Conservation (phyloP, 2,113 vertebrate genomes). For the Progne subis region DNA sequence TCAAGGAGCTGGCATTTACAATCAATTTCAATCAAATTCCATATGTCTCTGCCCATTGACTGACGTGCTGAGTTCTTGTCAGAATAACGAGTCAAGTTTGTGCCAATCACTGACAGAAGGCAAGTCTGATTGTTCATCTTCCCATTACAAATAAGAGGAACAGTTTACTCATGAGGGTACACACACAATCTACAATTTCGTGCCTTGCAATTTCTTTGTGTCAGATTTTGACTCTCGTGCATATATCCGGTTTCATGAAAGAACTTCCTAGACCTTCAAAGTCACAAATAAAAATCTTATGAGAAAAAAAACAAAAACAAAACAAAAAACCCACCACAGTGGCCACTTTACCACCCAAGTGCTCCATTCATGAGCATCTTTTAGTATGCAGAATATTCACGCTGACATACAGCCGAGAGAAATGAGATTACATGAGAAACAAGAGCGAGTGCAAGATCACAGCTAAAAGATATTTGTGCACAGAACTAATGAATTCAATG, state of each 20-base stretch:
- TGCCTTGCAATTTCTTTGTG: not conserved
- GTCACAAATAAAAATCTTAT: not conserved
- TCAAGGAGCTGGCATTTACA: constrained; percentile 52
- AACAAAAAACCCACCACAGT: not conserved
- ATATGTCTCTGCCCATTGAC: constrained; percentile 23
- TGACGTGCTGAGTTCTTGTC: constrained; percentile 23
- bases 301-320: not conserved
- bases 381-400: not conserved
- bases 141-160: not conserved
- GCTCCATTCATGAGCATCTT: not conserved
- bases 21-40: constrained; percentile 65
- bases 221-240: not conserved
- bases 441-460: not conserved
- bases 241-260: not conserved
- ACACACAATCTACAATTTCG: not conserved
- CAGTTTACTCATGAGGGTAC: not conserved
- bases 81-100: constrained; percentile 24
- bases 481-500: not conserved
- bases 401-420: not conserved
- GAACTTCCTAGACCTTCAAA: not conserved
- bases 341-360: not conserved
- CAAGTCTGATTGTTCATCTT: constrained; percentile 31
- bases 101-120: constrained; percentile 53
- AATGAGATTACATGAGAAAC: not conserved
- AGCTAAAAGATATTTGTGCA: not conserved